Conservation (phyloP, 2,113 vertebrate species). For the Vulpes vulpes region DNA sequence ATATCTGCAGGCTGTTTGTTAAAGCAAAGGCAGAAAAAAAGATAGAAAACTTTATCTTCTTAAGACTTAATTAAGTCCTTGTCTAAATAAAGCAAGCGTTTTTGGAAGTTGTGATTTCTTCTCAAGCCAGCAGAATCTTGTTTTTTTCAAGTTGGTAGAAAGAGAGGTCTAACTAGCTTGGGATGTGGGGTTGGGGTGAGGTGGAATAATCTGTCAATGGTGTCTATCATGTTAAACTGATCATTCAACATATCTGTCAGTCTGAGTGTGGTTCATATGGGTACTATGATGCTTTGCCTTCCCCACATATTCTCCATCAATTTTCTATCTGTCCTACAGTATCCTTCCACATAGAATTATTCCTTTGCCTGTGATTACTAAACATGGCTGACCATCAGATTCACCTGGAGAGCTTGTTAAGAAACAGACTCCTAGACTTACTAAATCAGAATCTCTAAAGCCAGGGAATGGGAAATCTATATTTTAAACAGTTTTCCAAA, state of each 20-base stretch:
- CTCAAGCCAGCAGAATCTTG: background rate
- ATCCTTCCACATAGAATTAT: background rate
- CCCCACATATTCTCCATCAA: background rate
- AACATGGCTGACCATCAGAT: background rate
- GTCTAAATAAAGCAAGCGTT: background rate
- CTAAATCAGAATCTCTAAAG: background rate
- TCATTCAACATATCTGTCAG: background rate
- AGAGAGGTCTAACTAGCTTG: background rate
- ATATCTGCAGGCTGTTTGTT: background rate
- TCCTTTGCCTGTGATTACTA: background rate
- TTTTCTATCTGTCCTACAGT: background rate
- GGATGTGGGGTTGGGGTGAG: fast-evolving
- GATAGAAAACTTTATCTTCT: background rate
- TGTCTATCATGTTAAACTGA: background rate
- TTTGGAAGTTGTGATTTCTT: background rate
- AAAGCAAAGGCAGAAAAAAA: background rate
- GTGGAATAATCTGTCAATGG: background rate
- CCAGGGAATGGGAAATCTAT: background rate
- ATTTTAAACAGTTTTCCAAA: constrained; percentile 55
- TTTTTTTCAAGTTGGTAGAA: background rate
- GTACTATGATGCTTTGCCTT: background rate
- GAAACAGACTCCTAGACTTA: background rate
- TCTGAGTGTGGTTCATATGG: background rate
- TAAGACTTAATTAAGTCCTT: background rate
- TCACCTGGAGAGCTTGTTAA: background rate